Evolutionary conservation across 1,140 invertebrate genomes (phyloP), one percentile per base, ranked within the genome.

Genomic region (Oreohelix idahoensis): DNA sequence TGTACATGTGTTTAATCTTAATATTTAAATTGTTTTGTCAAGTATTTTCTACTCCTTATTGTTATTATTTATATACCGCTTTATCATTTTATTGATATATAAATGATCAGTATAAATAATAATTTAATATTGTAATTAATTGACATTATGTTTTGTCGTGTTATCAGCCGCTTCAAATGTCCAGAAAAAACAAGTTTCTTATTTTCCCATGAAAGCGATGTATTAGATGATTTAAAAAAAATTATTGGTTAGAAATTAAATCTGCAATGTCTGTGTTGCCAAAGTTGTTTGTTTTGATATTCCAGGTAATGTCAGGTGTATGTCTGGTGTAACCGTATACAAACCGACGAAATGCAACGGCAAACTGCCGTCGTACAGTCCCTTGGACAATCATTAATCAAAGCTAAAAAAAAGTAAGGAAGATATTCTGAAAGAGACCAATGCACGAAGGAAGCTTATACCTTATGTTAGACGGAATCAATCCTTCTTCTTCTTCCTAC

Each of bases 181-280:
- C 29, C 63, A 66, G 63, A 66, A 66, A 15, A 8, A 8, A 29
- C n/a, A n/a, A n/a, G n/a, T 13, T 32, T 23, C 63, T 32, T 66
- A 32, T 66, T 32, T 66, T 32, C n/a, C n/a, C 2, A 66, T 32
- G 29, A 66, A 66, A 66, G 63, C 63, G 29, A 66, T 66, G 63
- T 66, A 10, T 66, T 66, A 66, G 63, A 66, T 35, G n/a, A 66
- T 66, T 58, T 58, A 15, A 15, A 4, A 66, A 66, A 66, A 32
- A 58, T 23, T 4, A 23, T 66, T 66, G 53, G 53, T 58, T 66
- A 66, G 63, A 66, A 66, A 66, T 66, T 66, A 66, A 66, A 66
- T 66, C 63, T 66, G 63, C 63, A 66, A 66, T 66, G n/a, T 32
- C 29, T 5, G 23, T 58, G 5, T 32, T 32, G 29, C 29, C 29